Conservation (phyloP, 1,140 invertebrate species). For the Olivierus martensii region DNA sequence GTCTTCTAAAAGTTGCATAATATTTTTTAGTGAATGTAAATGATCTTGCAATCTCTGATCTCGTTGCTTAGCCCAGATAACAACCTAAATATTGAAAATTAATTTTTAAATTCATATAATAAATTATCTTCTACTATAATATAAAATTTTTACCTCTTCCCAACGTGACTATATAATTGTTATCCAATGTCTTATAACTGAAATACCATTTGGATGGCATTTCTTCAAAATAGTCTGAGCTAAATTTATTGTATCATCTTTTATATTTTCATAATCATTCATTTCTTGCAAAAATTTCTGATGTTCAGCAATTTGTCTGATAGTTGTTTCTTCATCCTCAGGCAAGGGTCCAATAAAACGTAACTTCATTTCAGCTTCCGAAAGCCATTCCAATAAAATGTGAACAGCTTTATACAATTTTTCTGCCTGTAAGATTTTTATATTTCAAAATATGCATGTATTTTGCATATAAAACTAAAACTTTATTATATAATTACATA, state of each 20-base stretch:
- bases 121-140: too few relatives aligned
- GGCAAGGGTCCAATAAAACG: slow-evolving; percentile 67
- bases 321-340: slow-evolving; percentile 76
- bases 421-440: slow-evolving; percentile 47
- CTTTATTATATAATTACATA: too few relatives aligned
- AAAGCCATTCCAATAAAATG: slow-evolving; percentile 86
- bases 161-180: slow-evolving; percentile 88
- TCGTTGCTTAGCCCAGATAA: slow-evolving; percentile 40
- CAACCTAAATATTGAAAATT: slow-evolving; percentile 22
- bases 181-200: slow-evolving; percentile 93
- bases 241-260: slow-evolving; percentile 69
- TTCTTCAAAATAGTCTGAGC: slow-evolving; percentile 79
- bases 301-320: slow-evolving; percentile 67
- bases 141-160: slow-evolving; percentile 58
- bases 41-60: slow-evolving; percentile 66
- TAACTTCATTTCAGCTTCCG: slow-evolving; percentile 83
- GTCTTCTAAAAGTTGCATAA: slow-evolving; percentile 66
- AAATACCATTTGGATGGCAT: slow-evolving; percentile 82
- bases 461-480: too few relatives aligned
- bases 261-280: slow-evolving; percentile 63
- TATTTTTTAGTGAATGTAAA: slow-evolving; percentile 37
- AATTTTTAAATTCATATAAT: not conserved
- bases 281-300: slow-evolving; percentile 71
- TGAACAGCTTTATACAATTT: slow-evolving; percentile 83
- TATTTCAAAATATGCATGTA: too few relatives aligned